phyloP scores from a whole-genome alignment of 2,113 vertebrate genomes.

The Podarcis cretensis region DNA sequence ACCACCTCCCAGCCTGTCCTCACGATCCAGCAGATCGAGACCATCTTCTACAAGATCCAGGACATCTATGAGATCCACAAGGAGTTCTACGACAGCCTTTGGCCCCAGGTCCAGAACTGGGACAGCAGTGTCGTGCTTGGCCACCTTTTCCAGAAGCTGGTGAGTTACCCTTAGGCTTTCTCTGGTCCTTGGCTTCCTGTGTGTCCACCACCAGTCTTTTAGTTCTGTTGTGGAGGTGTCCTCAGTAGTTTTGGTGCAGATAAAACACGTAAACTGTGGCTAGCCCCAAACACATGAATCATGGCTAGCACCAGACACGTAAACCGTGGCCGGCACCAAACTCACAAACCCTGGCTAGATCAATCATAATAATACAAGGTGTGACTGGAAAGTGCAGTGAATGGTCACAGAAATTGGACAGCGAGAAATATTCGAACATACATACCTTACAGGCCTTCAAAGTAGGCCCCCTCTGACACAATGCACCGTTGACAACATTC shows the following conservation, averaged over 20 bases:
- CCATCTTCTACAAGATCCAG: slow-evolving; percentile 98
- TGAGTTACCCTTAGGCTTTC: slow-evolving; percentile 64
- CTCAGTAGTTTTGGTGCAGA: neutral
- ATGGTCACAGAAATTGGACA: too few relatives aligned
- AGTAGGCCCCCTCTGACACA: too few relatives aligned
- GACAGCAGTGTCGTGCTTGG: slow-evolving; percentile 94
- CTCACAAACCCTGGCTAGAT: too few relatives aligned
- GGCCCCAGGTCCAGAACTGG: slow-evolving; percentile 95
- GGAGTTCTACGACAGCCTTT: slow-evolving; percentile 93
- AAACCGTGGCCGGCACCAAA: too few relatives aligned
- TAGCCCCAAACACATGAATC: too few relatives aligned
- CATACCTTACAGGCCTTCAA: too few relatives aligned
- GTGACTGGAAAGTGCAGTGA: too few relatives aligned
- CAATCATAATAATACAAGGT: too few relatives aligned
- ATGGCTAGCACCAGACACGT: too few relatives aligned
- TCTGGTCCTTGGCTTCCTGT: neutral
- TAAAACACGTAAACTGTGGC: too few relatives aligned
- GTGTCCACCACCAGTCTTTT: neutral
- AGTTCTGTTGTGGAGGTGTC: neutral
- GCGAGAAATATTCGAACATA: too few relatives aligned
- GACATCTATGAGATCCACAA: slow-evolving; percentile 98
- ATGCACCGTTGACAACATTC: too few relatives aligned
- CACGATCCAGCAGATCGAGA: slow-evolving; percentile 94
- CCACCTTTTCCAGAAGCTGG: slow-evolving; percentile 98
- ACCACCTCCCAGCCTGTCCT: slow-evolving; percentile 96